Evolutionary conservation across 2,888 invertebrate genomes (phyloP), one percentile per base, ranked within the genome.

Genomic region (Spodoptera exigua): DNA sequence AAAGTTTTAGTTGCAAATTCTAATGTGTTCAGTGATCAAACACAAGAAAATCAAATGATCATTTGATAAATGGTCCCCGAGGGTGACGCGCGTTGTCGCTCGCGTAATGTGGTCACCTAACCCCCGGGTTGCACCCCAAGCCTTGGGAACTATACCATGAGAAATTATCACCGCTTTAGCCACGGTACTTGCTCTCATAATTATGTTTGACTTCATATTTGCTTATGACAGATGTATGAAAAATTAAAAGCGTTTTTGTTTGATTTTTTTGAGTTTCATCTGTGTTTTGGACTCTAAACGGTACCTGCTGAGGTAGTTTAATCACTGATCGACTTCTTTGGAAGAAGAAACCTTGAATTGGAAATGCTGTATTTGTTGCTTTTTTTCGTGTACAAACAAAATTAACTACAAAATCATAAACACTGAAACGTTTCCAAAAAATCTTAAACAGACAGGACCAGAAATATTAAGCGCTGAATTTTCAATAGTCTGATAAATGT

Each of bases 11-110:
- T 91, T 90, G 92, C 92, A 91, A 93, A 93, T 90, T 89, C 84
- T 94, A 93, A 93, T 92, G 93, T 93, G 93, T 86, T 92, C 93
- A 93, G 89, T 94, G 94, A 94, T 94, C 94, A 94, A 94, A 94
- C 92, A 94, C 94, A 94, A 94, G 94, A 93, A 94, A 94, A 94
- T 94, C 94, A 94, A 94, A 94, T 93, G 94, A 94, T 94, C 92
- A 94, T 94, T 94, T 94, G 94, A 94, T 94, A 94, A 94, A 94
- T 94, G 88, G 92, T 90, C 90, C 89, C 88, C 72, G 81, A 85
- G 89, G 90, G 85, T 80, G 83, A 69, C 69, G 77, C 61, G 80
- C 81, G 88, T 84, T 80, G 82, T 80, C 85, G 82, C 83, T 82
- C 88, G 83, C 82, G 88, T 92, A 91, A 92, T 91, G 92, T 88